Conservation (phyloP, 2,888 invertebrate species). For the Chrysolina haemoptera region DNA sequence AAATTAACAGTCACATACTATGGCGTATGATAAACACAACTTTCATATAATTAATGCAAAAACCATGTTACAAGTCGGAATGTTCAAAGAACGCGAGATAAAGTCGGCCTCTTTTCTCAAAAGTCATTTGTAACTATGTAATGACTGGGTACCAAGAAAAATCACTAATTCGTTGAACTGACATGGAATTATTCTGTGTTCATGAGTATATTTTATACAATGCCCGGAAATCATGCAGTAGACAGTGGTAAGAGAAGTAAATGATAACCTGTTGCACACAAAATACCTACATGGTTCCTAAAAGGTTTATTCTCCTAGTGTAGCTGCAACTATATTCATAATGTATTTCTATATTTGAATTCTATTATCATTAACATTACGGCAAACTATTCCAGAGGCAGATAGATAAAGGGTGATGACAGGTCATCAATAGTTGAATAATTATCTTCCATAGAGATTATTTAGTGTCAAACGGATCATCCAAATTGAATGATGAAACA, state of each 20-base stretch:
- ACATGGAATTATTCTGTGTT: neutral
- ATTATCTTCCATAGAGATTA: conserved; percentile 33
- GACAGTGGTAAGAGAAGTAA: no score
- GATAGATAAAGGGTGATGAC: conserved; percentile 30
- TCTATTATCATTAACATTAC: conserved; percentile 10
- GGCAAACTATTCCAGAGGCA: conserved; percentile 5
- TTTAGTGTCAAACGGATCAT: conserved; percentile 26
- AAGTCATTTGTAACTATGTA: conserved; percentile 16
- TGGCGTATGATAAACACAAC: conserved; percentile 53
- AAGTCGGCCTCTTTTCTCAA: conserved; percentile 29
- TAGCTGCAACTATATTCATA: neutral
- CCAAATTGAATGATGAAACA: conserved; percentile 7
- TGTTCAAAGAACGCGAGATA: conserved; percentile 46
- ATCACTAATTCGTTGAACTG: conserved; percentile 18
- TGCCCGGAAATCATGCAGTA: no score
- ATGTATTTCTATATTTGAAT: neutral
- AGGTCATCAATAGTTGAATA: conserved; percentile 41
- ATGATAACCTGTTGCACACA: no score
- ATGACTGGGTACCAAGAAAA: conserved; percentile 32
- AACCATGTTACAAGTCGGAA: conserved; percentile 53
- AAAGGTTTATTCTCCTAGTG: no score
- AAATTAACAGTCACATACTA: conserved; percentile 54
- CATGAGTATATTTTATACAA: no score
- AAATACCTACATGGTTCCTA: no score
- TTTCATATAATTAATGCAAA: conserved; percentile 55